Conservation (phyloP, 2,888 invertebrate genomes). For the Oxyteleia sp. region DNA sequence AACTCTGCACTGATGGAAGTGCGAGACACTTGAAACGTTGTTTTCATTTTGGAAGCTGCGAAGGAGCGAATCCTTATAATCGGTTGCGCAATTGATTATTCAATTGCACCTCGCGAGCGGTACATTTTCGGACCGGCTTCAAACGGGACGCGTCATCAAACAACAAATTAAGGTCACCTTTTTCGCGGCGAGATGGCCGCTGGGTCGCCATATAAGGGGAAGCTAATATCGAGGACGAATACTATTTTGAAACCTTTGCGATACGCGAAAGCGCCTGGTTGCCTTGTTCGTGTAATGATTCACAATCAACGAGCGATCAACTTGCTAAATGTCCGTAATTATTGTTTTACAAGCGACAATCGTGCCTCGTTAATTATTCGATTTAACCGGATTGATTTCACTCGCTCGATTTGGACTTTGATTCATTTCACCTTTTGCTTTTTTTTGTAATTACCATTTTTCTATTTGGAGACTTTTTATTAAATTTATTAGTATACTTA, state of each 20-base stretch:
- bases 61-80: conserved; percentile 14
- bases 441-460: too few species aligned
- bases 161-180: conserved; percentile 74
- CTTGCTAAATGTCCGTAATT: conserved; percentile 57
- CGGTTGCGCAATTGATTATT: conserved; percentile 59
- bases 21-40: neutral
- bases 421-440: conserved; percentile 3
- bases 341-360: conserved; percentile 51
- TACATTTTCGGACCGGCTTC: conserved; percentile 61
- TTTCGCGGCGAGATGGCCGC: conserved; percentile 63
- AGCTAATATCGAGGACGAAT: conserved; percentile 74
- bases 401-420: neutral
- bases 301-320: conserved; percentile 53
- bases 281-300: conserved; percentile 74
- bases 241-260: conserved; percentile 73
- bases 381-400: conserved; percentile 18
- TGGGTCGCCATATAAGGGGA: conserved; percentile 68
- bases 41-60: conserved; percentile 2
- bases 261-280: conserved; percentile 70
- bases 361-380: conserved; percentile 38
- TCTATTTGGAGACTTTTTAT: too few species aligned
- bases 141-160: conserved; percentile 69
- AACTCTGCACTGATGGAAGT: too few species aligned
- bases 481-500: too few species aligned
- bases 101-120: conserved; percentile 46